These are phyloP conservation scores for Hippopotamus amphibius DNA, from an alignment of 2,113 vertebrate species.

Conservation along the genomic window DNA sequence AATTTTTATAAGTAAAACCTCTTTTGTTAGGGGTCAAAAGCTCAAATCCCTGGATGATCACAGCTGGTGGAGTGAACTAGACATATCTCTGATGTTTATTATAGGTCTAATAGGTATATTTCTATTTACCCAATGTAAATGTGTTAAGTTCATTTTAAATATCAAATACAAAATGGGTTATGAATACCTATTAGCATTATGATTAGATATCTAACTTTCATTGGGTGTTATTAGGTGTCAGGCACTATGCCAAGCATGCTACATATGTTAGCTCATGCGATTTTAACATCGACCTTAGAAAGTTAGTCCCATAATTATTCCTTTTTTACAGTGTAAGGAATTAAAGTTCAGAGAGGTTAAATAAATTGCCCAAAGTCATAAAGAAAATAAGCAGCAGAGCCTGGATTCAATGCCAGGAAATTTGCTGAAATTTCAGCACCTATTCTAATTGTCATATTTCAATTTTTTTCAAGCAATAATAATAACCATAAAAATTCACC, in stretches of 20 bases:
- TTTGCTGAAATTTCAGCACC: neutral
- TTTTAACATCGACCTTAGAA: constrained; percentile 1
- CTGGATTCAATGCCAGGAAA: neutral
- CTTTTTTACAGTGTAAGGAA: neutral
- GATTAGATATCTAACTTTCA: neutral
- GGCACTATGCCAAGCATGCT: neutral
- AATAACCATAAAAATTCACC: neutral
- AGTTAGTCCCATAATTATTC: neutral
- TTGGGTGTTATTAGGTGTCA: neutral
- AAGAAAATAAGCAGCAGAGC: neutral
- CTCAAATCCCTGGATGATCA: neutral
- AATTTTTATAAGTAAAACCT: neutral
- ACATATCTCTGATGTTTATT: neutral
- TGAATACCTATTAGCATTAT: neutral
- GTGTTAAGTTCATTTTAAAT: constrained; percentile 25
- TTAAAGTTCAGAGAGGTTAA: constrained; percentile 1
- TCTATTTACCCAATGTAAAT: neutral
- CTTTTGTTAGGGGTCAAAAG: neutral
- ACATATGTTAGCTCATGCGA: neutral
- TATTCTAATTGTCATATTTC: neutral
- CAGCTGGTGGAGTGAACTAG: neutral
- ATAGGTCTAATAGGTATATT: neutral
- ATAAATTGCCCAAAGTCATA: neutral
- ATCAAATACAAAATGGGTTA: neutral
- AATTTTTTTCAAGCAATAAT: constrained; percentile 25